phyloP scores from a whole-genome alignment of 2,888 invertebrate species.

The Drosophila neotestacea region DNA sequence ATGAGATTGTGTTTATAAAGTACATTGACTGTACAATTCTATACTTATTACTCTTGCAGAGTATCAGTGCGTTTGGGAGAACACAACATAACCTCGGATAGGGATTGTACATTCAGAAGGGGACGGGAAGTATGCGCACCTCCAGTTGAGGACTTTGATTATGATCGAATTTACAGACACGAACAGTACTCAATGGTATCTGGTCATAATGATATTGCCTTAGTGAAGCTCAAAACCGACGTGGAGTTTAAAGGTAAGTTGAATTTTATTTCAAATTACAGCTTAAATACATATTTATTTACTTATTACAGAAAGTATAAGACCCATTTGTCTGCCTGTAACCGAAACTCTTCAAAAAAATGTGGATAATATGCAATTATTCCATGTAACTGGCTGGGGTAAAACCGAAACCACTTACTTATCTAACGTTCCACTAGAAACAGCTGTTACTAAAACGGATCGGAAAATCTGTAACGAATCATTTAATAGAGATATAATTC shows the following conservation, averaged over 20 bases:
- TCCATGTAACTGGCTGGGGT: conserved; percentile 39
- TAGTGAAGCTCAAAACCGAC: conserved; percentile 21
- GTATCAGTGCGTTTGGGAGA: conserved; percentile 23
- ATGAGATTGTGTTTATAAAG: too few species aligned
- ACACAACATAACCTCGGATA: background rate
- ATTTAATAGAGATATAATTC: fast-evolving
- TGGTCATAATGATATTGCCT: conserved; percentile 37
- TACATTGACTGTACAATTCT: too few species aligned
- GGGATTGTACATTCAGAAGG: background rate
- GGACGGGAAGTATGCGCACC: background rate
- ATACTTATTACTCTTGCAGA: background rate
- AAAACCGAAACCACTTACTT: fast-evolving
- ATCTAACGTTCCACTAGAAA: conserved; percentile 10
- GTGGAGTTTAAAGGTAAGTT: background rate
- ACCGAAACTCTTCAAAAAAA: conserved; percentile 15
- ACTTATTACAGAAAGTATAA: conserved; percentile 3
- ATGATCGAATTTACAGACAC: conserved; percentile 9
- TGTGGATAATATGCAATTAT: fast-evolving
- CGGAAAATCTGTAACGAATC: background rate
- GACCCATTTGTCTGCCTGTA: conserved; percentile 40
- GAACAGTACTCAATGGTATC: fast-evolving
- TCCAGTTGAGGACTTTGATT: conserved; percentile 9
- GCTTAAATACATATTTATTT: background rate
- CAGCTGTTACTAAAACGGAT: fast-evolving
- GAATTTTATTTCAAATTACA: background rate